Conservation (phyloP, 2,797 vertebrate species). For the Poecilia picta region DNA sequence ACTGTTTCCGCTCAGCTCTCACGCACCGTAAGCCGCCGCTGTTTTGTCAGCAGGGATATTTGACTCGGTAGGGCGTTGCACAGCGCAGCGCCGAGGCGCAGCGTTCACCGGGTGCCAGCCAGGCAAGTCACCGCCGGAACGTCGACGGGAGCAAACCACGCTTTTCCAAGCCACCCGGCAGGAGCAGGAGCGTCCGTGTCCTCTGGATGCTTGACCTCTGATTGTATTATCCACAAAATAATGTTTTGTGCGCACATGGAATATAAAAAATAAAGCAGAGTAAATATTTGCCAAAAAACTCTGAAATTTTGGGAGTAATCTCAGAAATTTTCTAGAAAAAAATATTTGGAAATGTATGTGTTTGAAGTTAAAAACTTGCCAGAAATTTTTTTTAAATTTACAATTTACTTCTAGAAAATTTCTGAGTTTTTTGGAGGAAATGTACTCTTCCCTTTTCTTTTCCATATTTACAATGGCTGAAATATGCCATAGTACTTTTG, state of each 20-base stretch:
- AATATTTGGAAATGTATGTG: too few species aligned
- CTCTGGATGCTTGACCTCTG: conserved; percentile 83
- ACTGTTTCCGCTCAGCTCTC: conserved; percentile 90
- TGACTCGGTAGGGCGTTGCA: conserved; percentile 82
- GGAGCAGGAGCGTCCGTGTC: conserved; percentile 61
- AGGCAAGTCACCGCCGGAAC: conserved; percentile 32
- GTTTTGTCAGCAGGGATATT: conserved; percentile 90
- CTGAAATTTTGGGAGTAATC: too few species aligned
- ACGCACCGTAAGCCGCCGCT: conserved; percentile 87
- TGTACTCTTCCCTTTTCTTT: too few species aligned
- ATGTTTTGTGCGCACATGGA: conserved; percentile 2
- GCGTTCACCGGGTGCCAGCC: conserved; percentile 35
- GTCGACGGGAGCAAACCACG: conserved; percentile 4
- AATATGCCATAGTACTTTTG: too few species aligned
- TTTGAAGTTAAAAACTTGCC: too few species aligned
- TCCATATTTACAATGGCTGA: too few species aligned
- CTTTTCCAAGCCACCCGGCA: conserved; percentile 59
- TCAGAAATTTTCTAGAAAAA: too few species aligned
- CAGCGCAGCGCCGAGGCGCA: conserved; percentile 69
- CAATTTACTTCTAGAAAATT: too few species aligned
- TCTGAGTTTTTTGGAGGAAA: too few species aligned
- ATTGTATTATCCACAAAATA: conserved; percentile 43
- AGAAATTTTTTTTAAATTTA: too few species aligned
- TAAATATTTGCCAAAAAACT: too few species aligned
- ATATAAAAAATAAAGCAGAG: too few species aligned